Conservation (phyloP, 2,113 vertebrate genomes). For the Taxidea taxus region DNA sequence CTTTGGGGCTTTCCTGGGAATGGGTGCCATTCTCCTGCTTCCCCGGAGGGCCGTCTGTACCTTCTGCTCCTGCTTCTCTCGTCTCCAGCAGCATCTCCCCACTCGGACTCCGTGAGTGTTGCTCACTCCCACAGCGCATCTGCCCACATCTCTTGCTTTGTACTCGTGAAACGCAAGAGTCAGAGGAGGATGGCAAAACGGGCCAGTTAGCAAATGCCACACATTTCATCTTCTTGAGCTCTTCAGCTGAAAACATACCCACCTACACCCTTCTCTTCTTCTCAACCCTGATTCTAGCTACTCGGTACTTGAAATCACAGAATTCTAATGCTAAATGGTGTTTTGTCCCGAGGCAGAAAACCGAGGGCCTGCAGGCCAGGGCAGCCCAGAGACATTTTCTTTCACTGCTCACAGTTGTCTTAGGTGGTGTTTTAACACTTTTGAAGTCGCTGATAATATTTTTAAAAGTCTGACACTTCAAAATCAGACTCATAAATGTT, state of each 20-base stretch:
- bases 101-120: neutral
- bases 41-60: neutral
- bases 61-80: neutral
- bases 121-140: neutral
- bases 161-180: neutral
- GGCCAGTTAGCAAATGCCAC: neutral
- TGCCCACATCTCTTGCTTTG: neutral
- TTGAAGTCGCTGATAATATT: neutral
- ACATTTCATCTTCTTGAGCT: constrained; percentile 15
- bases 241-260: constrained; percentile 24
- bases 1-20: neutral
- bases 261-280: neutral
- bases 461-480: neutral
- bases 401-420: neutral
- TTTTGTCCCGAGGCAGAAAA: neutral
- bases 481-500: neutral
- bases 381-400: neutral
- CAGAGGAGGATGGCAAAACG: neutral
- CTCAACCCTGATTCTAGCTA: neutral
- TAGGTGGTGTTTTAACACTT: neutral
- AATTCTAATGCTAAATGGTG: neutral
- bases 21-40: neutral
- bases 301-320: neutral
- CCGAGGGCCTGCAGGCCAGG: fast-evolving
- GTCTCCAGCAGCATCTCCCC: neutral